These are phyloP conservation scores for Lydus trimaculatus DNA, from an alignment of 2,888 invertebrate species.

Conservation along the genomic window DNA sequence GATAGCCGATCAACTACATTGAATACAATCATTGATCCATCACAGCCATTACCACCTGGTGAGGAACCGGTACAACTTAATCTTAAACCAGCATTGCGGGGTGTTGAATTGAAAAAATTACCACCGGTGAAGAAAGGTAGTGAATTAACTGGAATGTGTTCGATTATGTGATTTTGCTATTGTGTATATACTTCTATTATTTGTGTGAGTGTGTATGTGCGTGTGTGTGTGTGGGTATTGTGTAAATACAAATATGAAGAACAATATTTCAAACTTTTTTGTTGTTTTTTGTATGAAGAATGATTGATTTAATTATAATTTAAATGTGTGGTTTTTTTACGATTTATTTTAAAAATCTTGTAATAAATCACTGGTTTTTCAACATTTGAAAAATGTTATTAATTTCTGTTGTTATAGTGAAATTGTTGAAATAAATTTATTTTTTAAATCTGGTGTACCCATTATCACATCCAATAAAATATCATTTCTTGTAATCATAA, in stretches of 20 bases:
- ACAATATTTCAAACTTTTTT: neutral
- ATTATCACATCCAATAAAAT: constrained; percentile 9
- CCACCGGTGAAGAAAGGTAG: constrained; percentile 77
- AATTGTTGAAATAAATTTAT: constrained; percentile 45
- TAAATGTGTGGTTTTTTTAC: constrained; percentile 18
- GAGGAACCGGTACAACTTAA: constrained; percentile 64
- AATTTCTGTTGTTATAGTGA: constrained; percentile 30
- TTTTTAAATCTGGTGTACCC: constrained; percentile 38
- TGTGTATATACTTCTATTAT: neutral
- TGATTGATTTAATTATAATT: constrained; percentile 7
- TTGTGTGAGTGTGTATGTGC: neutral
- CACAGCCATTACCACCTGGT: constrained; percentile 68
- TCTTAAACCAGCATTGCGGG: constrained; percentile 72
- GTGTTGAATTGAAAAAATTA: constrained; percentile 72
- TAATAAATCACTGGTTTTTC: constrained; percentile 16
- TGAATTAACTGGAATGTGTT: constrained; percentile 86
- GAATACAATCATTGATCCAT: constrained; percentile 48
- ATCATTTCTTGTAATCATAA: constrained; percentile 8
- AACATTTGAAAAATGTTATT: constrained; percentile 23
- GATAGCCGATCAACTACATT: constrained; percentile 42
- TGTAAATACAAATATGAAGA: constrained; percentile 14
- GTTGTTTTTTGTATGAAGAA: neutral
- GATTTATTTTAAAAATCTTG: constrained; percentile 26
- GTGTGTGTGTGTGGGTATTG: constrained; percentile 12
- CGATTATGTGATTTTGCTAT: constrained; percentile 73